Evolutionary conservation across 2,888 invertebrate genomes (phyloP).

Genomic region (Amblyjoppa proteus): DNA sequence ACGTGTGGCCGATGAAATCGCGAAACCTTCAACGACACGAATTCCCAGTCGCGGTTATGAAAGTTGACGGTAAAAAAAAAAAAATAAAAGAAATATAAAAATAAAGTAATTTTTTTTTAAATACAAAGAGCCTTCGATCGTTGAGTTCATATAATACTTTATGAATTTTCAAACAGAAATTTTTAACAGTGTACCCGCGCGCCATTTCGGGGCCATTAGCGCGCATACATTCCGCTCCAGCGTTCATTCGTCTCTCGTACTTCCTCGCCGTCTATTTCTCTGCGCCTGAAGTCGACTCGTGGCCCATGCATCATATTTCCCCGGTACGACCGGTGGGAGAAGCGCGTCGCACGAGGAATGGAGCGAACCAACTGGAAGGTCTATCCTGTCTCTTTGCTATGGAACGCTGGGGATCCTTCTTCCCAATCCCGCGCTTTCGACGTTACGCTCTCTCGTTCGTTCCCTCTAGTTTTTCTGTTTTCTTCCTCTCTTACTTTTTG

Average conservation of each 20-base stretch:
- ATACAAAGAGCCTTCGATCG: too few species aligned
- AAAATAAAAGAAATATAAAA: too few species aligned
- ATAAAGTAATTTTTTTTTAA: too few species aligned
- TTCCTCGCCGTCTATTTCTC: slow-evolving; percentile 49
- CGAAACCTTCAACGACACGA: background rate
- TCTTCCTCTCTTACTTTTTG: background rate
- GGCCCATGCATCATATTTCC: slow-evolving; percentile 79
- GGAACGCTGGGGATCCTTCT: slow-evolving; percentile 58
- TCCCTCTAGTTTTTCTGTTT: slow-evolving; percentile 12
- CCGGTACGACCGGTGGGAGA: slow-evolving; percentile 73
- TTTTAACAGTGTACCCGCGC: slow-evolving; percentile 14
- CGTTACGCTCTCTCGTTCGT: slow-evolving; percentile 50
- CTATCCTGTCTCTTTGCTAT: slow-evolving; percentile 19
- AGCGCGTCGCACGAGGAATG: slow-evolving; percentile 67
- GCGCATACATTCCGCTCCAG: slow-evolving; percentile 69
- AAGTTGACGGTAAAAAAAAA: too few species aligned
- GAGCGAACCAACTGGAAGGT: slow-evolving; percentile 64
- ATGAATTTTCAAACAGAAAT: too few species aligned
- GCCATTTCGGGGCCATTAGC: slow-evolving; percentile 81
- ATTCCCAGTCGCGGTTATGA: too few species aligned
- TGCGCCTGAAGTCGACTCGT: slow-evolving; percentile 79
- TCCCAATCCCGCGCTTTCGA: slow-evolving; percentile 66
- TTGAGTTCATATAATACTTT: too few species aligned
- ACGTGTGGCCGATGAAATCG: background rate
- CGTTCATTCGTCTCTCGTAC: slow-evolving; percentile 11